phyloP scores from a whole-genome alignment of 2,797 vertebrate genomes.

The Hirundo rustica region DNA sequence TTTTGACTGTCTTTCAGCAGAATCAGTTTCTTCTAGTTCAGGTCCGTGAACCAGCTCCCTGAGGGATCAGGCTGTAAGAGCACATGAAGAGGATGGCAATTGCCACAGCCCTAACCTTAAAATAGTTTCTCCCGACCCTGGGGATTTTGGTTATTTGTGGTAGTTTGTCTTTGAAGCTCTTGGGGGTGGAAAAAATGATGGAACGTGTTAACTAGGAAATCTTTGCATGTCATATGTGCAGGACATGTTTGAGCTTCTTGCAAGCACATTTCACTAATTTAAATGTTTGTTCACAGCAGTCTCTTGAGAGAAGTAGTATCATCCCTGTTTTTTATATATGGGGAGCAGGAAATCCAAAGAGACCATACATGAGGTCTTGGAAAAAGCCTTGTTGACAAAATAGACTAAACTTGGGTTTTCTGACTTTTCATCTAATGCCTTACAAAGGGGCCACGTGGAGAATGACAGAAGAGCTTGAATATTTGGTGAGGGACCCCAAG shows the following conservation, averaged over 20 bases:
- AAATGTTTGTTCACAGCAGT: not conserved
- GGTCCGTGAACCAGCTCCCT: not conserved
- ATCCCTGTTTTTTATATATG: not conserved
- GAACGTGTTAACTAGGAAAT: not conserved
- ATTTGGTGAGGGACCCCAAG: not conserved
- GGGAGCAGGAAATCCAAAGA: not conserved
- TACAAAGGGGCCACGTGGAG: fast-evolving
- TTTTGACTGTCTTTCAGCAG: not conserved
- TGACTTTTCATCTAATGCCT: not conserved
- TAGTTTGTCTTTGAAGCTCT: not conserved
- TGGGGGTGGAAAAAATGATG: not conserved
- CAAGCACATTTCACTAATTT: not conserved
- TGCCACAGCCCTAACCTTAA: not conserved
- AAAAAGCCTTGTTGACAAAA: not conserved
- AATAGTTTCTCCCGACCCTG: not conserved
- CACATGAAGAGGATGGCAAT: not conserved
- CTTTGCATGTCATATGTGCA: not conserved
- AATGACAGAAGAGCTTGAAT: not conserved
- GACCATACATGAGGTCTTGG: not conserved
- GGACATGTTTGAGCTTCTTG: not conserved
- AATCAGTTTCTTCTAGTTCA: not conserved
- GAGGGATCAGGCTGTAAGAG: not conserved
- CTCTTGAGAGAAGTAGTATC: not conserved
- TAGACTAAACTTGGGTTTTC: not conserved
- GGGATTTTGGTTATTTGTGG: not conserved